phyloP scores from a whole-genome alignment of 2,113 vertebrate genomes.

The Neomonachus schauinslandi region DNA sequence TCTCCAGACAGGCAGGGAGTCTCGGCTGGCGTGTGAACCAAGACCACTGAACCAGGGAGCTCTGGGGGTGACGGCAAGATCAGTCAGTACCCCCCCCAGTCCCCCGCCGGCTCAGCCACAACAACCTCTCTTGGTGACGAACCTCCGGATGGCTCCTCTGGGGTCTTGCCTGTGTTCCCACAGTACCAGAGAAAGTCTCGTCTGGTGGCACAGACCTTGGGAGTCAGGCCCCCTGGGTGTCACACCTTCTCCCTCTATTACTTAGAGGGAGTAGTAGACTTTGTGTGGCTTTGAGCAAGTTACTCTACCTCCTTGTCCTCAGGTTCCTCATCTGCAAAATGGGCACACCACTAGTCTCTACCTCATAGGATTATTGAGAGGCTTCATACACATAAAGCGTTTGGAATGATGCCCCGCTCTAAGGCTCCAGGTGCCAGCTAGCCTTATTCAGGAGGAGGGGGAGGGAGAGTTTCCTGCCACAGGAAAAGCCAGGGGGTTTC shows the following conservation, averaged over 20 bases:
- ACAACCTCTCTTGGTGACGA: background rate
- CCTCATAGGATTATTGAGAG: background rate
- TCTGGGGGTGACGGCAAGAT: background rate
- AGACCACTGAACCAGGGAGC: background rate
- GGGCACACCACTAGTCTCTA: too few relatives aligned
- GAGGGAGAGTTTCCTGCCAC: background rate
- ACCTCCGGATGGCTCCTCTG: background rate
- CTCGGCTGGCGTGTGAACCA: background rate
- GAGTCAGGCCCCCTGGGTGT: background rate
- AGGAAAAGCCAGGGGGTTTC: background rate
- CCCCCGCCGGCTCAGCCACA: background rate
- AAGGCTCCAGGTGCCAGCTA: background rate
- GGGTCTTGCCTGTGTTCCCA: background rate
- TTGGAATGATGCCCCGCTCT: background rate
- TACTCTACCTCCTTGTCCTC: background rate
- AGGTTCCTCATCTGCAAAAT: background rate
- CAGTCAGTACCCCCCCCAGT: background rate
- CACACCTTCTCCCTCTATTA: background rate
- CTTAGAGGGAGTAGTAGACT: too few relatives aligned
- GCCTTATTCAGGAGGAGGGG: background rate
- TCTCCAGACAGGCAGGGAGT: background rate
- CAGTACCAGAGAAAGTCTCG: background rate
- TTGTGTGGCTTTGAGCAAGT: background rate
- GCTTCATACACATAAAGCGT: background rate
- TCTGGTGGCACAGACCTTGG: background rate